phyloP scores from a whole-genome alignment of 2,888 invertebrate species.

The Nebria brevicollis region DNA sequence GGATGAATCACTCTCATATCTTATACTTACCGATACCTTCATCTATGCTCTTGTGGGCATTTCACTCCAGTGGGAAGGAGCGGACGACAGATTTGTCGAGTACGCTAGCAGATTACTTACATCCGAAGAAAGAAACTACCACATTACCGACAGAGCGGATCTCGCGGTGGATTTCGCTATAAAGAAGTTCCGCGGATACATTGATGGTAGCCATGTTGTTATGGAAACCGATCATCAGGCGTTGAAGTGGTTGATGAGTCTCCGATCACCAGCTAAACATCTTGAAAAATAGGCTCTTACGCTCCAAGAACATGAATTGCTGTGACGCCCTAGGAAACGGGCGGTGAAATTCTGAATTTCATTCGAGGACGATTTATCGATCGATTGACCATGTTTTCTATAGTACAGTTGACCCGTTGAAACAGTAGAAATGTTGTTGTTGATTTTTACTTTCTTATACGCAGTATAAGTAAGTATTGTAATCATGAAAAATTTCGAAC shows the following conservation, averaged over 20 bases:
- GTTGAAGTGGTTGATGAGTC: conserved; percentile 59
- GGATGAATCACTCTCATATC: conserved; percentile 49
- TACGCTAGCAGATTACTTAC: conserved; percentile 22
- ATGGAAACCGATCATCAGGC: conserved; percentile 61
- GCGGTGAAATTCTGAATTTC: too few species aligned
- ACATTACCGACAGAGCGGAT: conserved; percentile 53
- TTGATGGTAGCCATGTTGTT: conserved; percentile 55
- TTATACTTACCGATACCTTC: conserved; percentile 46
- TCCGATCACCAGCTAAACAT: conserved; percentile 57
- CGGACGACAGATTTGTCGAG: conserved; percentile 32
- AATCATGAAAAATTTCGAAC: too few species aligned
- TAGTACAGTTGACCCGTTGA: too few species aligned
- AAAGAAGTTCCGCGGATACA: conserved; percentile 56
- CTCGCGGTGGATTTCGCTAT: conserved; percentile 51
- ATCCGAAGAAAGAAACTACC: conserved; percentile 50
- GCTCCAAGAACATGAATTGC: conserved; percentile 56
- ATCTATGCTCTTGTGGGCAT: conserved; percentile 20
- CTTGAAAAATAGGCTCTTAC: conserved; percentile 59
- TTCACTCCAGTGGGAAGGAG: conserved; percentile 32
- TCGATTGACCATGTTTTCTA: too few species aligned
- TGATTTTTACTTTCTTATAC: too few species aligned
- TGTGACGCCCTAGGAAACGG: too few species aligned
- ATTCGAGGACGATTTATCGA: too few species aligned
- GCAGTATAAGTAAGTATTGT: too few species aligned
- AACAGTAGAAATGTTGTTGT: too few species aligned